Evolutionary conservation across 2,888 invertebrate genomes (phyloP).

Genomic region (Athalia circularis): DNA sequence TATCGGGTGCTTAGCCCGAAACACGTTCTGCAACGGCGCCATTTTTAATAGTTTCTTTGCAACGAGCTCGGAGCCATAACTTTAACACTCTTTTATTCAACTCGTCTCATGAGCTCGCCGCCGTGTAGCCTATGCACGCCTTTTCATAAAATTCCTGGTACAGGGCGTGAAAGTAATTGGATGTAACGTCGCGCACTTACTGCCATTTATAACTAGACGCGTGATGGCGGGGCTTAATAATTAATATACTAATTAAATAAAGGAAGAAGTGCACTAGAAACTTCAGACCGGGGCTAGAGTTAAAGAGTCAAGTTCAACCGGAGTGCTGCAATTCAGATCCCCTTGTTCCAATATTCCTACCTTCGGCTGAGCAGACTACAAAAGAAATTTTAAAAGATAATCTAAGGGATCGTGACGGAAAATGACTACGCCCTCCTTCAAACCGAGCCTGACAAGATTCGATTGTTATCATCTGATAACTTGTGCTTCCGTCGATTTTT

Average conservation of each 20-base stretch:
- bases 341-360: conserved; percentile 20
- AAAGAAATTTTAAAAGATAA: not conserved
- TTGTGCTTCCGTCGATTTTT: too few relatives aligned
- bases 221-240: conserved; percentile 10
- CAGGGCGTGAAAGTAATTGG: conserved; percentile 31
- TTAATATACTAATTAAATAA: conserved; percentile 32
- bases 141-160: conserved; percentile 25
- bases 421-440: too few relatives aligned
- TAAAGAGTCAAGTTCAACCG: conserved; percentile 22
- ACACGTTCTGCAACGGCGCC: not conserved
- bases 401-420: too few relatives aligned
- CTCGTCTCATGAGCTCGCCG: conserved; percentile 16
- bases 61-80: conserved; percentile 20
- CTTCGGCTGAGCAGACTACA: not conserved
- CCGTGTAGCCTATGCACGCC: not conserved
- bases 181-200: conserved; percentile 33
- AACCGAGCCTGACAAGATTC: too few relatives aligned
- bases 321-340: not conserved
- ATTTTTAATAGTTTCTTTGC: conserved; percentile 31
- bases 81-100: conserved; percentile 30
- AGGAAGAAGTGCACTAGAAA: conserved; percentile 17
- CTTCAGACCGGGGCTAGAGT: conserved; percentile 10
- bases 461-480: too few relatives aligned
- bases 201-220: conserved; percentile 32
- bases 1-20: not conserved